Percentiles rank a stretch among this genome's conserved stretches.
phyloP scores from a whole-genome alignment of 1,140 invertebrate genomes.

The Asobara japonica region DNA sequence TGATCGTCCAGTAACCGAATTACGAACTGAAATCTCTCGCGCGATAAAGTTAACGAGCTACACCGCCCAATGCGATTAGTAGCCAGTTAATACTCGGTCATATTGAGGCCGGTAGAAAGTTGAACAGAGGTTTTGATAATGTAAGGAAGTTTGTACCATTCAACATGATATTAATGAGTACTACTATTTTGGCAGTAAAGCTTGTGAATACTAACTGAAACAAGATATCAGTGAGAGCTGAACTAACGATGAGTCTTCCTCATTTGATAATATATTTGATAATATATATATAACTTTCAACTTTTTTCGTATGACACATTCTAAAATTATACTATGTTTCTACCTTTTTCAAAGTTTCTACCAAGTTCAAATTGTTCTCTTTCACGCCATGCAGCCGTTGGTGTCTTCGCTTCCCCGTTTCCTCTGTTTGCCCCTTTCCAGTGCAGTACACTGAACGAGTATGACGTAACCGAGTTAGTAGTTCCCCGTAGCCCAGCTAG shows the following conservation, averaged over 20 bases:
- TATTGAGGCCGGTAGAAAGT: slow-evolving; percentile 46
- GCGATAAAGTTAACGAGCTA: slow-evolving; percentile 55
- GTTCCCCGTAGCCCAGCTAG: slow-evolving; percentile 51
- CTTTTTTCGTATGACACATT: background rate
- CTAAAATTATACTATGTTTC: background rate
- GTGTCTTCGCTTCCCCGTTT: background rate
- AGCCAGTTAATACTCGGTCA: slow-evolving; percentile 44
- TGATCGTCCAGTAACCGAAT: slow-evolving; percentile 37
- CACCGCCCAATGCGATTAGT: slow-evolving; percentile 51
- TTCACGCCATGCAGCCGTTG: background rate
- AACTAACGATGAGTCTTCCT: background rate
- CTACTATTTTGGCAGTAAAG: background rate
- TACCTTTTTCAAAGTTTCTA: background rate
- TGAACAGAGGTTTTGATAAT: slow-evolving; percentile 44
- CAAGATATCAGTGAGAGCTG: background rate
- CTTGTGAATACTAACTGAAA: background rate
- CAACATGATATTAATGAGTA: slow-evolving; percentile 17
- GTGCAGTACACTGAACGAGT: slow-evolving; percentile 12
- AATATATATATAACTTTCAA: background rate
- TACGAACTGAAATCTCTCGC: slow-evolving; percentile 48
- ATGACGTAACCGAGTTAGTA: slow-evolving; percentile 53
- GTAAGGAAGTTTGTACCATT: slow-evolving; percentile 17
- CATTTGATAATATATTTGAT: too few species aligned
- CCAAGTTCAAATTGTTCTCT: background rate
- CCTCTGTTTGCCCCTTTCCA: background rate